Evolutionary conservation across 1,140 invertebrate species (phyloP).

Genomic region (Solenopsis invicta): DNA sequence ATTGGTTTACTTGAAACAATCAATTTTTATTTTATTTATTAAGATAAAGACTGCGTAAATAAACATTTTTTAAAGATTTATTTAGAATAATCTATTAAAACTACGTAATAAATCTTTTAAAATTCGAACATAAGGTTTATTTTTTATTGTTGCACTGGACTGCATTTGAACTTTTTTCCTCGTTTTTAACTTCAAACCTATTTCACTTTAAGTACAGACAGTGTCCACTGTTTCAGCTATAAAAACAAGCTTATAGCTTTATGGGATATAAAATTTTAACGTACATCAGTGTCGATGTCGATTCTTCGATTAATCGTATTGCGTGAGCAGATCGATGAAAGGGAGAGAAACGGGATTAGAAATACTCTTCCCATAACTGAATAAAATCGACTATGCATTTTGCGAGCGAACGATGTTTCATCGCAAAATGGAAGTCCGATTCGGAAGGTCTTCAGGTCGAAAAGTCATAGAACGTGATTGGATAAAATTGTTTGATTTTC

Average conservation of each 20-base stretch:
- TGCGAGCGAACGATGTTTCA: conserved; percentile 35
- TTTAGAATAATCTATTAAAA: not conserved
- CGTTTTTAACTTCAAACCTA: not conserved
- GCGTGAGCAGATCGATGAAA: not conserved
- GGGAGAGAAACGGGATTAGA: conserved; percentile 5
- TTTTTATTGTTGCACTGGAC: not conserved
- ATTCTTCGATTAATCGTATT: conserved; percentile 14
- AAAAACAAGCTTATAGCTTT: not conserved
- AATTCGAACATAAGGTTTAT: not conserved
- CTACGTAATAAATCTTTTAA: no score
- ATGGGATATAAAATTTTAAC: not conserved
- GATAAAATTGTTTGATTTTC: conserved; percentile 64
- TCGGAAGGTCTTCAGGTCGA: conserved; percentile 51
- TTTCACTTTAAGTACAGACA: not conserved
- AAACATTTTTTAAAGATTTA: not conserved
- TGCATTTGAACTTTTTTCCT: not conserved
- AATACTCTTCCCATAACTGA: conserved; percentile 24
- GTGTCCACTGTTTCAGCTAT: not conserved
- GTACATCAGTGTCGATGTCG: not conserved
- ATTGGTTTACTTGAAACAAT: not conserved
- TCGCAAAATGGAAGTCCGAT: conserved; percentile 47
- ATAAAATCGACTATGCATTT: conserved; percentile 38
- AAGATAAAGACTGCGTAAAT: not conserved
- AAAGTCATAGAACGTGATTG: conserved; percentile 57
- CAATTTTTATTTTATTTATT: not conserved